Percentiles rank a stretch among this genome's conserved stretches.
These are phyloP conservation scores for Capricornis sumatraensis DNA, from an alignment of 2,113 vertebrate species.

Conservation along the genomic window DNA sequence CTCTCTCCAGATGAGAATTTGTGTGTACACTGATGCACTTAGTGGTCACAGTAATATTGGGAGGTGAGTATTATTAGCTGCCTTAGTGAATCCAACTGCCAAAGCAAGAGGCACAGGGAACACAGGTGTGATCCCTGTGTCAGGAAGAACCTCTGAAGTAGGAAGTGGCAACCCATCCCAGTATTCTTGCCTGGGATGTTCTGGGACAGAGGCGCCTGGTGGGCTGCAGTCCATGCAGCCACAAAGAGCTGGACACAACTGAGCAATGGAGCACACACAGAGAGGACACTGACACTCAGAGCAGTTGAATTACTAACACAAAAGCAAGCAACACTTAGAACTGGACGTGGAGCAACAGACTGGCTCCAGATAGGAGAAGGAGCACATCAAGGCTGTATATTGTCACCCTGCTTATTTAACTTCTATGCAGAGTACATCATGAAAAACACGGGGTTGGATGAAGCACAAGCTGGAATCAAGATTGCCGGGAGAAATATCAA, in stretches of 20 bases:
- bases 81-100: neutral
- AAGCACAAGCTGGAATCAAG: neutral
- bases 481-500: no score
- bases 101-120: neutral
- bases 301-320: neutral
- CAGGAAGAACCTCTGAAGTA: neutral
- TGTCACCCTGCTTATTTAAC: neutral
- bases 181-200: neutral
- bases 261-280: neutral
- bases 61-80: neutral
- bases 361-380: neutral
- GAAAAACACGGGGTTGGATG: neutral
- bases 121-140: neutral
- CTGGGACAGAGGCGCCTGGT: neutral
- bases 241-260: neutral
- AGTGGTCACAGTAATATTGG: neutral
- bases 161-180: neutral
- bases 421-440: neutral
- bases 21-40: neutral
- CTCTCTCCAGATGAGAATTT: neutral
- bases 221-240: neutral
- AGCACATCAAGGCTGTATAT: rapidly evolving
- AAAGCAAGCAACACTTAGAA: neutral
- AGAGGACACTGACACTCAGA: neutral
- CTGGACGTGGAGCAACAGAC: neutral